Evolutionary conservation across 2,797 vertebrate species (phyloP), one percentile per base, ranked within the genome.

Genomic region (Sebastes iracundus): DNA sequence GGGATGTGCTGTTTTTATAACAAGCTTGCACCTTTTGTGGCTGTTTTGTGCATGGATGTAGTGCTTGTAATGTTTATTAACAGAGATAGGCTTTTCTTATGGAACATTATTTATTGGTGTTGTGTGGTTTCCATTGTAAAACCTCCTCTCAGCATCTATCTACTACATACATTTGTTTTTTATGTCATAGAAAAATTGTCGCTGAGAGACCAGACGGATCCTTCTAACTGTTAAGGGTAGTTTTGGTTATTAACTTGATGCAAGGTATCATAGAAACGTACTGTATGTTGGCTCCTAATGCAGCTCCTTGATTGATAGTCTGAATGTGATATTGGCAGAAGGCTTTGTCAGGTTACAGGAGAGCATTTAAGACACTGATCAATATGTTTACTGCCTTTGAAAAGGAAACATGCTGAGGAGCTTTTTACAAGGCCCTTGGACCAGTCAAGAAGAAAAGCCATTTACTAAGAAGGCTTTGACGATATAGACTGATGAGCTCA

Each of bases 391-490:
- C 53, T n/a, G 82, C 77, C 67, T 79, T 65, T 86, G 82, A 69
- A 83, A 72, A 63, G 58, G 77, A 83, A 82, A 80, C 68, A 28
- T 38, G 62, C 70, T 53, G 66, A 67, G 61, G 72, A 75, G 79
- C 87, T 85, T 90, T 90, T 91, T 80, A 84, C 72, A 23, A 75
- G 79, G 56, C 77, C 11, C 4, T 52, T 27, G 69, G 64, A 76
- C 56, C 78, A 23, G 62, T 71, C 49, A 13, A 58, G 75, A 69
- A 56, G 7, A 79, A 79, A 80, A 86, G 61, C 20, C 73, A 79
- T 86, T 86, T 79, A 75, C 61, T 33, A 63, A 71, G 75, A 82
- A 38, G 60, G 28, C n/a, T 87, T 62, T 35, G 70, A 76, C 70
- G 46, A 49, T 49, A 20, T 72, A 11, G 84, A 74, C 32, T 58